Evolutionary conservation across 2,797 vertebrate genomes (phyloP).

Genomic region (Decapterus maruadsi): DNA sequence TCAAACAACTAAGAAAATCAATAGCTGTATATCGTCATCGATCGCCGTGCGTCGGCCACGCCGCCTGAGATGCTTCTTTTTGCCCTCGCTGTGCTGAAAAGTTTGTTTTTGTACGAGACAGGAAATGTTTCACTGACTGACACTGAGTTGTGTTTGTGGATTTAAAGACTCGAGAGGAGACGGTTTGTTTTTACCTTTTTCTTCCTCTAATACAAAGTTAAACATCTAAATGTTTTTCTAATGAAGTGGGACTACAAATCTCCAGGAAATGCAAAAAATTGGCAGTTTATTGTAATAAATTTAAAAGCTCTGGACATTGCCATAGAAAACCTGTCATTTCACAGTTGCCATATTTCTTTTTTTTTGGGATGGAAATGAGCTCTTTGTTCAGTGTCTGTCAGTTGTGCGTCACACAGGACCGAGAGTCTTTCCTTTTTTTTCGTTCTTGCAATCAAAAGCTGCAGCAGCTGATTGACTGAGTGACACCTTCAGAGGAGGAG

Average conservation of each 20-base stretch:
- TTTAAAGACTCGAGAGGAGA: too few species aligned
- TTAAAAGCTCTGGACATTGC: background rate
- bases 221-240: too few species aligned
- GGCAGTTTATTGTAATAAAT: background rate
- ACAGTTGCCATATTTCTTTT: background rate
- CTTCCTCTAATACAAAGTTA: too few species aligned
- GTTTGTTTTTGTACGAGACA: background rate
- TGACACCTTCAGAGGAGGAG: constrained; percentile 22
- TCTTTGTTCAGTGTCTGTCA: constrained; percentile 2
- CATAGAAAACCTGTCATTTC: background rate
- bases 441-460: constrained; percentile 23
- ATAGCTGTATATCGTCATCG: constrained; percentile 37
- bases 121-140: too few species aligned
- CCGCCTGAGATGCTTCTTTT: background rate
- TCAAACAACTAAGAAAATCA: constrained; percentile 34
- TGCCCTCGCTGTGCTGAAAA: background rate
- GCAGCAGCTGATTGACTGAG: constrained; percentile 18
- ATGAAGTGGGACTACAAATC: too few species aligned
- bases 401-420: background rate
- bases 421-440: constrained; percentile 22
- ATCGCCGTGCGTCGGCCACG: constrained; percentile 1
- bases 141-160: too few species aligned
- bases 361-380: background rate
- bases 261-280: background rate
- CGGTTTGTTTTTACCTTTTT: too few species aligned